These are phyloP conservation scores for Magallana ariakensis DNA, from an alignment of 1,140 invertebrate genomes.

Conservation along the genomic window DNA sequence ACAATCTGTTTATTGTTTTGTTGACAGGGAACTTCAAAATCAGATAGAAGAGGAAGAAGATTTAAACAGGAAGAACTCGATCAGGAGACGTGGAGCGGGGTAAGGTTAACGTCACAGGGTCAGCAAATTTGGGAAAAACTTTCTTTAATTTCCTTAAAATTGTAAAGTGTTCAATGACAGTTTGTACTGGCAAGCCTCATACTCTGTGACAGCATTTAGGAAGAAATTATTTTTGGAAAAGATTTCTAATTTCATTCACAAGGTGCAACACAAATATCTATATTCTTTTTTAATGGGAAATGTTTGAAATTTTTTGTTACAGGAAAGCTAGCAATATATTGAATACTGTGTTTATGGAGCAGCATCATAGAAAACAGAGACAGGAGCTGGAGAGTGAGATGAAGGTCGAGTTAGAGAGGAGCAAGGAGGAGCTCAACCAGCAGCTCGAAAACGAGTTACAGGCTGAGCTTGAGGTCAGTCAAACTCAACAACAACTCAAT, in stretches of 20 bases:
- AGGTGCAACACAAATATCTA: too few species aligned
- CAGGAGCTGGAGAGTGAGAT: conserved; percentile 74
- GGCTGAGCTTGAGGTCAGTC: conserved; percentile 70
- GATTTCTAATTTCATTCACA: too few species aligned
- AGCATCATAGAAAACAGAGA: conserved; percentile 70
- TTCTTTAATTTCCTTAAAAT: too few species aligned
- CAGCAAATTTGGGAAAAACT: too few species aligned
- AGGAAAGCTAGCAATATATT: conserved; percentile 74
- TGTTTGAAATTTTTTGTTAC: neutral
- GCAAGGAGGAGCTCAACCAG: conserved; percentile 71
- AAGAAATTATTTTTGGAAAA: too few species aligned
- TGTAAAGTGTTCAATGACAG: too few species aligned
- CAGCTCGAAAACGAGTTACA: conserved; percentile 70
- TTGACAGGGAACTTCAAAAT: conserved; percentile 71
- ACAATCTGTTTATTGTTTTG: conserved; percentile 11
- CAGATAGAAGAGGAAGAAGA: conserved; percentile 66
- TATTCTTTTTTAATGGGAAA: too few species aligned
- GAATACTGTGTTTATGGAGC: conserved; percentile 69
- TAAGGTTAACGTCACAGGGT: conserved; percentile 50
- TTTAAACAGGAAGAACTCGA: conserved; percentile 61
- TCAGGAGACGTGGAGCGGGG: conserved; percentile 71
- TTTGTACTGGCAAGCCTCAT: too few species aligned
- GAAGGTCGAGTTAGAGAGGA: conserved; percentile 72
- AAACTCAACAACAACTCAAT: neutral
- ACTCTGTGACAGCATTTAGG: too few species aligned